Base-by-base conservation (phyloP, 2,113 vertebrate species). In the Colaptes auratus region DNA sequence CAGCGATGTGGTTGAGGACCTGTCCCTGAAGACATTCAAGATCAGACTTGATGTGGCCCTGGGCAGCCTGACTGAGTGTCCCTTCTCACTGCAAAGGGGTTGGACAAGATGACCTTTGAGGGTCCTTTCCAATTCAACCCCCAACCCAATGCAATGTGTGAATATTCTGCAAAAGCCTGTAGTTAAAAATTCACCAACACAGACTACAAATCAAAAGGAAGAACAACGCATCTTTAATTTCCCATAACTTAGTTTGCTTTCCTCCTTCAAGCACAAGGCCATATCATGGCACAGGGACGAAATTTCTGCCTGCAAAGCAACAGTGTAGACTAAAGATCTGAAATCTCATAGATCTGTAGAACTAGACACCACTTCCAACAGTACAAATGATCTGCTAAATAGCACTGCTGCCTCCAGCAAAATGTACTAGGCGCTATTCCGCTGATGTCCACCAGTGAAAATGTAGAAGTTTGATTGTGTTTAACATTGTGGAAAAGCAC, bases 271-370 rank as follows among this genome's bases (percentile, higher is more conserved):
- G 61, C 39, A 70, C 46, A 36, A 72, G 8, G 9, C 33, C 0
- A 0, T 16, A 50, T 3, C 10, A 25, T 30, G 35, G n/a, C 8
- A 0, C 7, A 8, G 21, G 25, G n/a, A 59, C 15, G 4, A 35
- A 20, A 24, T 25, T 89, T 44, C 53, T 84, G 65, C 28, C 73
- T 20, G 42, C 21, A 56, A 35, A 79, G 55, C 46, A 44, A 50
- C 36, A 65, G 10, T 2, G 10, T 0, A 39, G 17, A 35, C 27
- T 31, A 18, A 87, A 70, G 18, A 72, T 20, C 66, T 11, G 9
- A 74, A 72, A 44, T 17, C 7, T 25, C 52, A 36, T 0, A 31
- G 16, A 70, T 84, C n/a, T 56, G 12, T 1, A 79, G 39, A 18
- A 39, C 30, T 59, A 35, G 12, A 44, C 31, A 67, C 11, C 27